phyloP scores from a whole-genome alignment of 2,888 invertebrate species.

The Pyrocoelia pectoralis region DNA sequence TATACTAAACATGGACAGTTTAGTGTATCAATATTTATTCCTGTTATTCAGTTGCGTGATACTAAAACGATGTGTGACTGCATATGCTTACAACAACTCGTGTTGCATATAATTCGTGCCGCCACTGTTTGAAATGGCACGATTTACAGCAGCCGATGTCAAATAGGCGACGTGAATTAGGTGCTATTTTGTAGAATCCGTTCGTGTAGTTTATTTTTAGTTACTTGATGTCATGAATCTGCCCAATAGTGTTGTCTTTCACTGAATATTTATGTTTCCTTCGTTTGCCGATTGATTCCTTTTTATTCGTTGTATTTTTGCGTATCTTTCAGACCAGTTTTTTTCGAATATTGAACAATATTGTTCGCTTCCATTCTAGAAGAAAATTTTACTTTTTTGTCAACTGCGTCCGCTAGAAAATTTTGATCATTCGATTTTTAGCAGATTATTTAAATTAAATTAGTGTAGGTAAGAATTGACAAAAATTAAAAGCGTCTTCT shows the following conservation, averaged over 20 bases:
- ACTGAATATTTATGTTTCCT: slow-evolving; percentile 46
- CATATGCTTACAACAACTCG: slow-evolving; percentile 35
- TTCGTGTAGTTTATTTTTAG: slow-evolving; percentile 45
- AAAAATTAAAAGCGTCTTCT: too few relatives aligned
- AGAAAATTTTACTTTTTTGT: too few relatives aligned
- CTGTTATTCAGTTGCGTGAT: slow-evolving; percentile 23
- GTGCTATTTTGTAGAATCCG: slow-evolving; percentile 46
- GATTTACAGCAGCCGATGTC: slow-evolving; percentile 44
- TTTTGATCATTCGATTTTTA: not conserved
- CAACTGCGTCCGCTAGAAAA: too few relatives aligned
- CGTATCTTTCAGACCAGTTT: not conserved
- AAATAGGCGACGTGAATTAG: slow-evolving; percentile 46
- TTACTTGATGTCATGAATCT: slow-evolving; percentile 43
- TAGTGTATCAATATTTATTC: slow-evolving; percentile 10
- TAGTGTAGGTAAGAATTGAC: too few relatives aligned
- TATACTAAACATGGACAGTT: slow-evolving; percentile 12
- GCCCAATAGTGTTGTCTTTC: slow-evolving; percentile 45
- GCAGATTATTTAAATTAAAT: too few relatives aligned
- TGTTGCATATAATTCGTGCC: slow-evolving; percentile 37
- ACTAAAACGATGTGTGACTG: slow-evolving; percentile 28
- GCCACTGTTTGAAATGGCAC: slow-evolving; percentile 40
- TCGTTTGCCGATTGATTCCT: slow-evolving; percentile 45
- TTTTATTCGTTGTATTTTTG: slow-evolving; percentile 36
- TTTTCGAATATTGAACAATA: not conserved
- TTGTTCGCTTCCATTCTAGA: too few relatives aligned